Base-by-base conservation (phyloP, 2,888 invertebrate genomes). In the Eristalis arbustorum region DNA sequence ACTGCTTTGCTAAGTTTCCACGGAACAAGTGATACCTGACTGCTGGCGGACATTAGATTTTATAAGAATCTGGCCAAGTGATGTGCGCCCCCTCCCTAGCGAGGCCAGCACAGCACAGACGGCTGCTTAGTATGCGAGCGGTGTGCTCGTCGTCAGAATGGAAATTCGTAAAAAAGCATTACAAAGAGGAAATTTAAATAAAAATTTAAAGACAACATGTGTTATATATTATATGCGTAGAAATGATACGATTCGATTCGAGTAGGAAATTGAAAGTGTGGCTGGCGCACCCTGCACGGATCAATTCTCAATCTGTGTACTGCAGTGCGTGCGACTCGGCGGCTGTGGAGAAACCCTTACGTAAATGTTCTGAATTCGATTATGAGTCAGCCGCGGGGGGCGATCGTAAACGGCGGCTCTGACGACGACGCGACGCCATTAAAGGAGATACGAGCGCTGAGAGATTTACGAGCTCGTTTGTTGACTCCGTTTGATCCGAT, bases 11-110 rank as follows among this genome's bases (percentile, higher is more conserved):
- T 90, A 92, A 92, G 92, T 92, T 92, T 92, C 92, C 92, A 92
- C 92, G 92, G 91, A 91, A 91, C 91, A 91, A 92, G 91, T 92
- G 92, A 92, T 92, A 91, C 89, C 91, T 90, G 89, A 75, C 77
- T 89, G 89, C 84, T 83, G 87, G 78, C 72, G 67, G 57, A 83
- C 83, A 49, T 83, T 87, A 92, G 92, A 92, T 91, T 92, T 92
- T 92, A 92, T 92, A 92, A 91, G 90, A 90, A 90, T 79, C 59
- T 63, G 74, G 68, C 61, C 83, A 72, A 83, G 63, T 68, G 67
- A 23, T 68, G 69, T 75, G 71, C 74, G 73, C 59, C 59, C 71
- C 88, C 85, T 76, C 81, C 40, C 84, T 62, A 77, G 64, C 75
- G 61, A 71, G 56, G 80, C 56, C 71, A 61, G 59, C 62, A 66